Conservation (phyloP, 30 jellyfish, hydroid and myxozoan genomes). For the Hydractinia echinata region DNA sequence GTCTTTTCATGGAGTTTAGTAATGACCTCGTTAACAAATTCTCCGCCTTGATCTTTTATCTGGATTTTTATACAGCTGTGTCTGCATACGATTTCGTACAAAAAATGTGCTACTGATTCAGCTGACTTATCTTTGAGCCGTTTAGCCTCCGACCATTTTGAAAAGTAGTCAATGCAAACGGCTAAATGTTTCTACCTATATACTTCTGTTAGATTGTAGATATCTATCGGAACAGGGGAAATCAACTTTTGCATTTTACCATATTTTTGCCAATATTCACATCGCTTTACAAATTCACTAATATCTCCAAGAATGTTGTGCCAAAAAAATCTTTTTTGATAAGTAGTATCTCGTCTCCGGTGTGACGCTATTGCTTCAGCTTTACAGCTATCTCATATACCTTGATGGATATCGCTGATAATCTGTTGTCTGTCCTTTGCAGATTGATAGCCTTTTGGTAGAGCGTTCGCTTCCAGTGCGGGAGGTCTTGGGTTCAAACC, state of each 20-base stretch:
- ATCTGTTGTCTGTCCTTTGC: background rate
- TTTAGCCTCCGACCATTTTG: background rate
- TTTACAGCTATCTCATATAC: background rate
- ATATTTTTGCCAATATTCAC: background rate
- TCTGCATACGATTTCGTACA: background rate
- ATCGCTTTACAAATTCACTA: conserved; percentile 19
- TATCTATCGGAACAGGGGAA: conserved; percentile 4
- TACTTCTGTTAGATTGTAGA: background rate
- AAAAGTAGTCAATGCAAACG: background rate
- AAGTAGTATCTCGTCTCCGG: background rate
- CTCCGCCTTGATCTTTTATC: too few species aligned
- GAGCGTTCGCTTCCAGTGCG: too few species aligned
- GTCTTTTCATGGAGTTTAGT: too few species aligned
- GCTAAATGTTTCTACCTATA: background rate
- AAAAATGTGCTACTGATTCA: background rate
- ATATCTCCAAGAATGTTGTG: background rate
- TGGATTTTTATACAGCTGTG: background rate
- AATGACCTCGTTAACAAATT: too few species aligned
- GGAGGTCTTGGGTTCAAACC: too few species aligned
- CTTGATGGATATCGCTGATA: conserved; percentile 2
- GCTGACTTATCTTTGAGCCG: background rate
- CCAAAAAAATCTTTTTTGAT: conserved; percentile 17
- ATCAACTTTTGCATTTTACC: conserved; percentile 12
- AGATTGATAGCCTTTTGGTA: too few species aligned
- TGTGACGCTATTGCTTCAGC: conserved; percentile 20